Evolutionary conservation across 2,797 vertebrate genomes (phyloP).

Genomic region (Enteromius unitaeniatus): DNA sequence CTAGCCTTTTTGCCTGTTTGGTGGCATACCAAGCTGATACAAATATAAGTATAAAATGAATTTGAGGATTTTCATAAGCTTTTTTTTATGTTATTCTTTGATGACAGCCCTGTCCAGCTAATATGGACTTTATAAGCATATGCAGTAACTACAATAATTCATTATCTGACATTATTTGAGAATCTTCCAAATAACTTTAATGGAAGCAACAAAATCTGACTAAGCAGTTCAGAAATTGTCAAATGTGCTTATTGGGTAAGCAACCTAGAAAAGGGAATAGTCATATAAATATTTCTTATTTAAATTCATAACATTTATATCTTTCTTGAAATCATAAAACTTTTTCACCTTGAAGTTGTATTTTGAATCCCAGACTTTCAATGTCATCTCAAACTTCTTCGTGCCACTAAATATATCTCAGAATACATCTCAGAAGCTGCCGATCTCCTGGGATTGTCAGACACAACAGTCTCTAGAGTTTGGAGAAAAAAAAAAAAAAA

Average conservation of each 20-base stretch:
- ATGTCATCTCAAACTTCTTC: background rate
- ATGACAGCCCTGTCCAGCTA: background rate
- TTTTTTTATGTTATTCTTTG: background rate
- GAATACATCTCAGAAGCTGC: background rate
- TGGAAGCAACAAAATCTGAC: background rate
- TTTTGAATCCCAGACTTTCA: constrained; percentile 6
- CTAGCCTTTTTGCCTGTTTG: background rate
- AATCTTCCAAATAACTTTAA: background rate
- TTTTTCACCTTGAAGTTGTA: constrained; percentile 8
- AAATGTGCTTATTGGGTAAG: background rate
- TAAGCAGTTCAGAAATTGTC: background rate
- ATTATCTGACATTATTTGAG: background rate
- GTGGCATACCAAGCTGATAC: background rate
- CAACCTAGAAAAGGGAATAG: background rate
- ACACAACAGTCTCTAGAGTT: constrained; percentile 12
- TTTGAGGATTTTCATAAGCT: background rate
- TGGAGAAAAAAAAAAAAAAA: background rate
- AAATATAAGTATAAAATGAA: background rate
- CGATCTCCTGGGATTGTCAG: background rate
- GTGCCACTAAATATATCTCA: constrained; percentile 19
- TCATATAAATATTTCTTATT: background rate
- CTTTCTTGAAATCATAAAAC: background rate
- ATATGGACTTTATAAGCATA: background rate
- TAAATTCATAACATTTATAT: background rate
- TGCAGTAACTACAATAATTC: background rate